phyloP scores from a whole-genome alignment of 35 echinoderm and acorn worm species.

The Antedon bifida region DNA sequence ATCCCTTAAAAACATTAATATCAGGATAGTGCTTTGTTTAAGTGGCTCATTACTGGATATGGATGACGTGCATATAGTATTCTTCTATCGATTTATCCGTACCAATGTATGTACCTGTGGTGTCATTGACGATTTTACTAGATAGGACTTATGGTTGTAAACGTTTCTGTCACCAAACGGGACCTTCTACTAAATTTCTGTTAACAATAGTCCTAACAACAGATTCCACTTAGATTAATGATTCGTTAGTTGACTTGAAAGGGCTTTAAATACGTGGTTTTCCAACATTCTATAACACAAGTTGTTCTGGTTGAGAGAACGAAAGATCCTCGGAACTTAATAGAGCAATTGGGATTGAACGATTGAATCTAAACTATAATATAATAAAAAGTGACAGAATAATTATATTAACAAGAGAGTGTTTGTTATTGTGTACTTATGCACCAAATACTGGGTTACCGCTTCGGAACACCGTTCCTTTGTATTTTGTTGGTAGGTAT shows the following conservation, averaged over 20 bases:
- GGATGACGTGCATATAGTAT: too few relatives aligned
- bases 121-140: too few relatives aligned
- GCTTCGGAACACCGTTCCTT: background rate
- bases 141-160: too few relatives aligned
- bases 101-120: too few relatives aligned
- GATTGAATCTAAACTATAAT: background rate
- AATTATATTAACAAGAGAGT: background rate
- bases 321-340: background rate
- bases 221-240: background rate
- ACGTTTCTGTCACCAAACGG: too few relatives aligned
- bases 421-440: background rate
- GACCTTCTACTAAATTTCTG: background rate
- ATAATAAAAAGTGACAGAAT: background rate
- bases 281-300: background rate
- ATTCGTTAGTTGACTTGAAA: background rate
- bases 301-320: background rate
- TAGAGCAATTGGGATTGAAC: background rate
- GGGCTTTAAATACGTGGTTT: background rate
- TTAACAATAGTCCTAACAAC: background rate
- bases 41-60: too few relatives aligned
- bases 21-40: too few relatives aligned
- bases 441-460: background rate
- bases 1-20: too few relatives aligned
- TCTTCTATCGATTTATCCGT: too few relatives aligned
- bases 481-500: background rate